Evolutionary conservation across 1,140 invertebrate species (phyloP), one percentile per base, ranked within the genome.

Genomic region (Drosophila rhopaloa): DNA sequence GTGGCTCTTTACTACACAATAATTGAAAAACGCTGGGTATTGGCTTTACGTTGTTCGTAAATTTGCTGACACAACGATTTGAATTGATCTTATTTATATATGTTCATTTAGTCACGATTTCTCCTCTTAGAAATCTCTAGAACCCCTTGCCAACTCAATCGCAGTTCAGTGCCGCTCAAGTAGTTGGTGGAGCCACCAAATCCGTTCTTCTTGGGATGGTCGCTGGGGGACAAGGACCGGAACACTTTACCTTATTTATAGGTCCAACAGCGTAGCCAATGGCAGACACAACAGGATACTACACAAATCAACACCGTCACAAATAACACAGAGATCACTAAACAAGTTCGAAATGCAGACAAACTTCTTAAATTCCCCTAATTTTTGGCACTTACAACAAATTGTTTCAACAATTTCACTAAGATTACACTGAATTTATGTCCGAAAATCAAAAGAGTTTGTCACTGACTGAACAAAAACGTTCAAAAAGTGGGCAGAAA

Each of bases 391-490:
- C 76, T 74, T 47, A 76, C 66, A 81, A 76, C 48, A 13, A 72
- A 54, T 66, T 65, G 59, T 46, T 78, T 74, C 53, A 62, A 81
- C 58, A 63, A 81, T 67, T 75, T 78, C 29, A 76, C 79, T 62
- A 79, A 79, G 67, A 88, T 55, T 61, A 81, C 74, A 82, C 65
- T 79, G 71, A 83, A 88, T 86, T 89, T 89, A 70, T 76, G 63
- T 68, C 58, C 68, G 58, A 88, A 86, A 85, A 67, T 55, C 59
- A 71, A 82, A 61, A 60, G 67, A 66, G 47, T 53, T 79, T 88
- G 57, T 74, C 46, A 86, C 61, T 65, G 51, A 88, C 60, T 70
- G 67, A 67, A 47, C 32, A 5, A 57, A 16, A 19, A 41, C 10
- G 9, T 16, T 19, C 29, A 11, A 40, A 40, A 16, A 71, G 5